Evolutionary conservation across 2,888 invertebrate species (phyloP).

Genomic region (Phyllotreta cruciferae): DNA sequence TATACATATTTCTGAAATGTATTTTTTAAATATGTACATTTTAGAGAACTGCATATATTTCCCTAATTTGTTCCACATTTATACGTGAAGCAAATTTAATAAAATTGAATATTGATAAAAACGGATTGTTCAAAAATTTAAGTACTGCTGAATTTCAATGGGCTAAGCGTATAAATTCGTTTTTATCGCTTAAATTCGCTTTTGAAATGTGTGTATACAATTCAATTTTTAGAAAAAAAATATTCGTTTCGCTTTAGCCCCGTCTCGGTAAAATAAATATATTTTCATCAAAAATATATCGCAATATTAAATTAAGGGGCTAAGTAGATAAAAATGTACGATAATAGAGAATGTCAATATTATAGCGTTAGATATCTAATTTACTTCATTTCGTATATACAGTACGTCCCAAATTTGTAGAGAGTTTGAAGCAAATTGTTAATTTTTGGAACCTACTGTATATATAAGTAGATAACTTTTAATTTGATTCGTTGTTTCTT

Average conservation of each 20-base stretch:
- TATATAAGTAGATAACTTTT: neutral
- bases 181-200: conserved; percentile 13
- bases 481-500: conserved; percentile 2
- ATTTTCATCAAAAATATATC: conserved; percentile 22
- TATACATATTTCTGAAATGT: conserved; percentile 55
- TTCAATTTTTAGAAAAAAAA: conserved; percentile 14
- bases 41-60: conserved; percentile 23
- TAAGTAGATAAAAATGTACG: conserved; percentile 30
- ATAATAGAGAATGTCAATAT: conserved; percentile 30
- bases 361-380: conserved; percentile 31
- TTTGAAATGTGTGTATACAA: conserved; percentile 24
- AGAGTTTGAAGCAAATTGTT: neutral
- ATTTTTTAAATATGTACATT: conserved; percentile 58
- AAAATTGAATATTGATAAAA: conserved; percentile 36
- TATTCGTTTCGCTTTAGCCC: conserved; percentile 21
- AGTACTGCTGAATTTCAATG: conserved; percentile 17
- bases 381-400: conserved; percentile 11
- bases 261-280: conserved; percentile 20
- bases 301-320: conserved; percentile 23
- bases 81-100: conserved; percentile 18
- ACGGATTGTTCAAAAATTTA: conserved; percentile 35
- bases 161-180: neutral
- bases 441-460: neutral
- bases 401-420: neutral
- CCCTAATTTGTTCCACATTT: conserved; percentile 19